These are phyloP conservation scores for Nasonia oneida DNA, from an alignment of 2,888 invertebrate genomes.

Conservation along the genomic window DNA sequence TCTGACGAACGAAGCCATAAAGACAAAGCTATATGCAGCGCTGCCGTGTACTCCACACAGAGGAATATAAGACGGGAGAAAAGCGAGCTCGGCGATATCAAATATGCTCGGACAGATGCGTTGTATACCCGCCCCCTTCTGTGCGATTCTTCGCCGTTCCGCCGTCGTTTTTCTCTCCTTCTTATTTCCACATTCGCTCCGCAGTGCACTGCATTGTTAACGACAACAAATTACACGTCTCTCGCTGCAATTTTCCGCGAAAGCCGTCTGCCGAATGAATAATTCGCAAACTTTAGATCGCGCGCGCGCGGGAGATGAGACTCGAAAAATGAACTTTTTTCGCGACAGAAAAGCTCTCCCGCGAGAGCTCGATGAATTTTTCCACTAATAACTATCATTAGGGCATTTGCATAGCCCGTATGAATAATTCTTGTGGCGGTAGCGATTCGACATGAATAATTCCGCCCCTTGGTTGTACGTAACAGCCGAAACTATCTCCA, in stretches of 20 bases:
- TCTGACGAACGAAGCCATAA: not conserved
- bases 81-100: conserved; percentile 69
- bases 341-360: not conserved
- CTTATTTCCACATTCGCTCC: conserved; percentile 47
- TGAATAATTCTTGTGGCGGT: not conserved
- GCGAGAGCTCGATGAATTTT: not conserved
- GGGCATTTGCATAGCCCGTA: not conserved
- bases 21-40: not conserved
- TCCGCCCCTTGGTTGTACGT: not conserved
- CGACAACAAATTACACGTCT: conserved; percentile 49
- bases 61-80: conserved; percentile 46
- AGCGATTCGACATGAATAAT: conserved; percentile 1
- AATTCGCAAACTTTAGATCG: not conserved
- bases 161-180: conserved; percentile 5
- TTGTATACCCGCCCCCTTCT: conserved; percentile 67
- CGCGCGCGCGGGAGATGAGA: not conserved
- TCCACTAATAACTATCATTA: not conserved
- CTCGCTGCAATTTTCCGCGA: conserved; percentile 3
- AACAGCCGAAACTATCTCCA: conserved; percentile 24
- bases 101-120: conserved; percentile 78
- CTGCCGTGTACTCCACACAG: not conserved
- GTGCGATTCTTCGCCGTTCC: not conserved
- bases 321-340: not conserved
- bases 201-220: conserved; percentile 46
- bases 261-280: conserved; percentile 19